phyloP scores from a whole-genome alignment of 2,797 vertebrate species.

The Meriones psammophilus region DNA sequence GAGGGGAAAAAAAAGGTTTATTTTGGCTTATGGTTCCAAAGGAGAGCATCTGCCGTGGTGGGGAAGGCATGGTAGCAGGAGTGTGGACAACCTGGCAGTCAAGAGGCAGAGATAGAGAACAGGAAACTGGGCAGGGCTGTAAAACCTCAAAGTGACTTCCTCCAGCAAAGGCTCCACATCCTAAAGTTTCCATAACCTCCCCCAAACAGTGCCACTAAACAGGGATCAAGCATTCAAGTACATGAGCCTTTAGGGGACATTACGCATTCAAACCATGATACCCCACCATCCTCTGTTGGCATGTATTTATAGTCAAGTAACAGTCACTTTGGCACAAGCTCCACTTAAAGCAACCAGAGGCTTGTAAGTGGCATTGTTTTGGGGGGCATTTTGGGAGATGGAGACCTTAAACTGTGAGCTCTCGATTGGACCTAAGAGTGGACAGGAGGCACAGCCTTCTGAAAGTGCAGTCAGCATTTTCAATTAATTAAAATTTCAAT shows the following conservation, averaged over 20 bases:
- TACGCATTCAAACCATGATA: not conserved
- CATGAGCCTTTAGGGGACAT: not conserved
- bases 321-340: not conserved
- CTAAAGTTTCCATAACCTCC: not conserved
- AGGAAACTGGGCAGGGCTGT: not conserved
- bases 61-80: not conserved
- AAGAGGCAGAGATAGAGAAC: not conserved
- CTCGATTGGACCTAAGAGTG: not conserved
- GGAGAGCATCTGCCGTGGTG: not conserved
- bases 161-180: not conserved
- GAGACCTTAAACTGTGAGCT: not conserved
- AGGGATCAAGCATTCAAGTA: no score
- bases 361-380: not conserved
- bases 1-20: not conserved
- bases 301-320: not conserved
- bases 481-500: not conserved
- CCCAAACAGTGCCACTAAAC: not conserved
- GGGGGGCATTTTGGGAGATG: not conserved
- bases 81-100: not conserved
- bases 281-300: not conserved
- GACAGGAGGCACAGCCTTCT: not conserved
- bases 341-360: not conserved
- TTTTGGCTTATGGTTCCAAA: not conserved
- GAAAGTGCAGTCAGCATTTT: not conserved
- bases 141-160: not conserved